phyloP scores from a whole-genome alignment of 2,888 invertebrate species.

The Drosophila lacicola region DNA sequence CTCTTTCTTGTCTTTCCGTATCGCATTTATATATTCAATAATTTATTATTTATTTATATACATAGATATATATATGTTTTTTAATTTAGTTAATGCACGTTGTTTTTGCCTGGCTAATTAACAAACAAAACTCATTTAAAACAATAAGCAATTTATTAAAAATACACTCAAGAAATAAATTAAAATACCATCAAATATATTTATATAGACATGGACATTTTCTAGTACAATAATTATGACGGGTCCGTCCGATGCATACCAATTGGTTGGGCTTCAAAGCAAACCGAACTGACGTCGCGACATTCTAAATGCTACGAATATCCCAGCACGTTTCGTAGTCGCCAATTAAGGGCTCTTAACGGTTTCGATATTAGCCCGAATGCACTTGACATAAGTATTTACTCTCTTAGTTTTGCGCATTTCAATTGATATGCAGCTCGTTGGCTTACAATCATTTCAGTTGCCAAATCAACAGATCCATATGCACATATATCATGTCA shows the following conservation, averaged over 20 bases:
- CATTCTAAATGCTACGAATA: not conserved
- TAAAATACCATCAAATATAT: constrained; percentile 56
- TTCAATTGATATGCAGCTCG: too few species aligned
- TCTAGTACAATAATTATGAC: constrained; percentile 44
- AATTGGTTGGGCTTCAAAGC: constrained; percentile 47
- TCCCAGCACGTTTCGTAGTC: not conserved
- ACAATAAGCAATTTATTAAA: constrained; percentile 72
- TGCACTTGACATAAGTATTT: not conserved
- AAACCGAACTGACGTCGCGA: constrained; percentile 21
- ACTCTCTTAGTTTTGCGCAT: too few species aligned
- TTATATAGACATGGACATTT: not conserved
- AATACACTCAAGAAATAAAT: constrained; percentile 59
- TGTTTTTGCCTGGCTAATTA: constrained; percentile 65
- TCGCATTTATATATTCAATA: constrained; percentile 23
- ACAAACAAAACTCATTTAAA: constrained; percentile 65
- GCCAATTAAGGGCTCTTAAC: constrained; percentile 14
- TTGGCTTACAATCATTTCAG: too few species aligned
- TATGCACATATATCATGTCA: not conserved
- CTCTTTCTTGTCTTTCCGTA: constrained; percentile 45
- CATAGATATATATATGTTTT: constrained; percentile 11
- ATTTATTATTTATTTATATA: constrained; percentile 28
- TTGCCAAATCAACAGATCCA: not conserved
- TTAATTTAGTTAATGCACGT: too few species aligned
- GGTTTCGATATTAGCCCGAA: constrained; percentile 1
- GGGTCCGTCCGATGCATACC: constrained; percentile 38